A percentile compares a stretch with the other conserved stretches of the same genome.
Conservation (phyloP, 1,140 invertebrate species). For the Sycobia sp. region DNA sequence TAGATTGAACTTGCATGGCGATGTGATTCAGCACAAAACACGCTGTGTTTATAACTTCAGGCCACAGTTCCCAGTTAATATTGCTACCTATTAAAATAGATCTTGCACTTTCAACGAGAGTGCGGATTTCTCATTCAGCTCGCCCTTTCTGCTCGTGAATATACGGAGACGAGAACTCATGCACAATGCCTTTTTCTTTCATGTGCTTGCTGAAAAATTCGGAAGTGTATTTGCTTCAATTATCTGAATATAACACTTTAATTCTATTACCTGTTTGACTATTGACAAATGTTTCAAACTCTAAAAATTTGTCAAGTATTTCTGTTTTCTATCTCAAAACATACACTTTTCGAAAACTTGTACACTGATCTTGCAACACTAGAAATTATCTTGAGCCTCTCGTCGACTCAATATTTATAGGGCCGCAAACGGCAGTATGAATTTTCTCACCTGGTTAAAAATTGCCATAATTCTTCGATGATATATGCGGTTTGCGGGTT, state of each 20-base stretch:
- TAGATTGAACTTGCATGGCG: neutral
- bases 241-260: conserved; percentile 26
- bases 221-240: neutral
- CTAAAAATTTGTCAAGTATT: conserved; percentile 38
- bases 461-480: too few species aligned
- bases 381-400: conserved; percentile 42
- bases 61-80: neutral
- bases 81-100: neutral
- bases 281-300: conserved; percentile 32
- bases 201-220: neutral
- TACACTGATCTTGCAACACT: conserved; percentile 23
- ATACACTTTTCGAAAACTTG: conserved; percentile 10
- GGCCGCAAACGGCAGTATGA: too few species aligned
- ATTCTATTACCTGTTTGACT: conserved; percentile 38
- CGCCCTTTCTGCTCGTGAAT: neutral
- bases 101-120: neutral
- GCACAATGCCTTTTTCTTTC: neutral
- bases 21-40: conserved; percentile 17
- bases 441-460: too few species aligned
- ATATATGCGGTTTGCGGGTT: too few species aligned
- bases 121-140: neutral
- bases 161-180: neutral
- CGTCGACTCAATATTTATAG: too few species aligned
- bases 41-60: neutral
- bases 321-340: conserved; percentile 45